Conservation (phyloP, 2,888 invertebrate species). For the Hypsopygia costalis region DNA sequence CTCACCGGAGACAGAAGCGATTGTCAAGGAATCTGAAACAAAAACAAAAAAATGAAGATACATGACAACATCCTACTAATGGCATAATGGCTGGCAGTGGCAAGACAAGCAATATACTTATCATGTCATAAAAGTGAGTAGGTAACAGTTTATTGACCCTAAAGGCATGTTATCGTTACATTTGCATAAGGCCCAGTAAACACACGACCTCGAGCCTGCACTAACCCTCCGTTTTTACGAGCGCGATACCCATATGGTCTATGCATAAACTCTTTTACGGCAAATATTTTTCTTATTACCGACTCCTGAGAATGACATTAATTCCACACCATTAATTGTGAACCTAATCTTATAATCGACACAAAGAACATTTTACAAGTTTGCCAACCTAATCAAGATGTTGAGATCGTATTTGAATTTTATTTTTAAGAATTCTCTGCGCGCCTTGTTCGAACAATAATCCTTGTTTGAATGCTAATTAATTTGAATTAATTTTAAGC, state of each 20-base stretch:
- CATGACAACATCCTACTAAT: constrained; percentile 48
- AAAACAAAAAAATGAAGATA: constrained; percentile 37
- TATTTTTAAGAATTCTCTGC: constrained; percentile 51
- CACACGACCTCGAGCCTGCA: constrained; percentile 41
- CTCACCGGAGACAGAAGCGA: constrained; percentile 16
- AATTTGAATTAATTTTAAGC: constrained; percentile 61
- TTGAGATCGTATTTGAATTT: constrained; percentile 46
- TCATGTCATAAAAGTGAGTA: constrained; percentile 71
- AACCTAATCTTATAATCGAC: constrained; percentile 24
- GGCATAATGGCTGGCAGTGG: constrained; percentile 36
- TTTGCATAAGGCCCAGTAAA: constrained; percentile 66
- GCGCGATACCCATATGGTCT: constrained; percentile 38
- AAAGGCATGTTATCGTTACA: constrained; percentile 73
- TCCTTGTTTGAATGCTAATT: constrained; percentile 70
- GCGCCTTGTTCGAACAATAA: constrained; percentile 58
- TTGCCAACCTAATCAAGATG: constrained; percentile 42
- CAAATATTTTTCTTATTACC: constrained; percentile 28
- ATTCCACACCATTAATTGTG: constrained; percentile 15
- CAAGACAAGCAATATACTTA: constrained; percentile 69
- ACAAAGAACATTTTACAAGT: constrained; percentile 38
- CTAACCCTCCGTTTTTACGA: constrained; percentile 66
- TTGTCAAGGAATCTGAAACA: constrained; percentile 51
- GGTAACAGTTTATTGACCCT: constrained; percentile 76
- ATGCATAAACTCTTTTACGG: constrained; percentile 30
- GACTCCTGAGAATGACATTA: constrained; percentile 8